Conservation (phyloP, 2,797 vertebrate species). For the Myioborus miniatus region DNA sequence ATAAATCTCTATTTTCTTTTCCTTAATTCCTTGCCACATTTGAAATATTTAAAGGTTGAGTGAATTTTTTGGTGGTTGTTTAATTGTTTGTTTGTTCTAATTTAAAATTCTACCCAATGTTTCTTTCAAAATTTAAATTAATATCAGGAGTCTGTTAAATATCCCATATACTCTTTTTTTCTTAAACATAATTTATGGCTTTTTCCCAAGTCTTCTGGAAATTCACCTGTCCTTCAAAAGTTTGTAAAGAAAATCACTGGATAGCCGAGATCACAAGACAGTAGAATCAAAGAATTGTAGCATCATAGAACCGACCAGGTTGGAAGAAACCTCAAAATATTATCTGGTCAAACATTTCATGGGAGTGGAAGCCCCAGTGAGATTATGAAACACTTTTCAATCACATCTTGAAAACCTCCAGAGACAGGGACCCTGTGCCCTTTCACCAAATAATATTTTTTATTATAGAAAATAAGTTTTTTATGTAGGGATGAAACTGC, state of each 20-base stretch:
- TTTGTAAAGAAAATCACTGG: neutral
- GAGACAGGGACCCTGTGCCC: no score
- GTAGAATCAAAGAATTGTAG: neutral
- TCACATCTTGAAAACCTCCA: neutral
- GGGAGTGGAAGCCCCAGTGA: neutral
- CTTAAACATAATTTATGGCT: fast-evolving
- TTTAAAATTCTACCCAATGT: neutral
- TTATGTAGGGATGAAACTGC: neutral
- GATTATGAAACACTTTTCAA: neutral
- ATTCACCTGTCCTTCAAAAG: neutral
- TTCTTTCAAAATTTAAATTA: neutral
- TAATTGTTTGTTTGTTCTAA: neutral
- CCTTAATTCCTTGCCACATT: neutral
- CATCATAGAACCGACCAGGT: neutral
- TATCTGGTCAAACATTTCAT: neutral
- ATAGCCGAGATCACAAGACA: neutral
- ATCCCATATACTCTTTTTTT: neutral
- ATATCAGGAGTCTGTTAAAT: neutral
- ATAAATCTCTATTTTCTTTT: neutral
- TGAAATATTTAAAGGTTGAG: neutral
- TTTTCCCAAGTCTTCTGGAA: neutral
- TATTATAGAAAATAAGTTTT: neutral
- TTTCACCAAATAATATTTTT: neutral
- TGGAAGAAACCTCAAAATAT: neutral
- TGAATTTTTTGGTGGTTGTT: neutral